Evolutionary conservation across 1,140 invertebrate genomes (phyloP), one percentile per base, ranked within the genome.

Genomic region (Nixonia krombeini): DNA sequence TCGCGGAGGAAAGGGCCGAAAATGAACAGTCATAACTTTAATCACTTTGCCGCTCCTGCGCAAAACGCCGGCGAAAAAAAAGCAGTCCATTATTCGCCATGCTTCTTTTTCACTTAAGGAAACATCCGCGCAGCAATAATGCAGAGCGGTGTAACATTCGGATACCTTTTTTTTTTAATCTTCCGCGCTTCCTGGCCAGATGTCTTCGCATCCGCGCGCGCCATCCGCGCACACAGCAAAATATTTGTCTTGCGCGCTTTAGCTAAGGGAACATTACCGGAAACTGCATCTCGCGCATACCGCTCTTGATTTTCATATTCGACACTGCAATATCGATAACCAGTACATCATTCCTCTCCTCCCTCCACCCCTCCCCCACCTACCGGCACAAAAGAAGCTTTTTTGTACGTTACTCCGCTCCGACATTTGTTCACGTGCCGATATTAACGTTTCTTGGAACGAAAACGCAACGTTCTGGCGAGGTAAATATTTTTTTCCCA

Each of bases 251-350:
- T 45, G 42, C 15, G 7, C 8, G 12, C 3, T 45, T 47, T 18
- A 16, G 44, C 21, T 28, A 23, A 35, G 21, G 31, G 28, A 29
- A 47, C 29, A 35, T 47, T 33, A 47, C 29, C 44, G 17, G 29
- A 33, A 12, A n/a, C 28, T 33, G 26, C 28, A 18, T 31, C 28
- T 47, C 21, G 28, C 8, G 25, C 25, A 33, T 18, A n/a, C 15
- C 8, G 28, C 18, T 47, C 17, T 47, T 47, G 15, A 47, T 47
- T 47, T 47, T 47, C 44, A 47, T 47, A 47, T 47, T 12, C 44
- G 29, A 33, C 16, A 13, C n/a, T 21, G 44, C 15, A 31, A 35
- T 47, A 33, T 47, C 44, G 44, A 47, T 47, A 47, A 47, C 26
- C 26, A 47, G 44, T 37, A 37, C 33, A 37, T 37, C 33, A 37